Evolutionary conservation across 1,140 invertebrate genomes (phyloP), one percentile per base, ranked within the genome.

Genomic region (Anoplolepis gracilipes): DNA sequence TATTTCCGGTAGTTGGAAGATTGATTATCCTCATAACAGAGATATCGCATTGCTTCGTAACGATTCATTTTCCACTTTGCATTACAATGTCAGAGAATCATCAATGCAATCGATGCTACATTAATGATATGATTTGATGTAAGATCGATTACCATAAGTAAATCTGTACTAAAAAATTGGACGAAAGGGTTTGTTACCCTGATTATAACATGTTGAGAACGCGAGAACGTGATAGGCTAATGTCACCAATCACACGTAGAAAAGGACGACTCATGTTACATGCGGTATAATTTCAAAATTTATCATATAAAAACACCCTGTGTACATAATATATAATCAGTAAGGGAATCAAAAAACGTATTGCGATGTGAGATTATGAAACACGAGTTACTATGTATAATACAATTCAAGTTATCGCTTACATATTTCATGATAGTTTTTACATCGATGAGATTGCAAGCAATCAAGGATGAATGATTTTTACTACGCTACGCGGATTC

Each of bases 1-100:
- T 72, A 57, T 70, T 70, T 72, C 65, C 65, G 65, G 65, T 81
- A 81, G 53, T 72, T 81, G 49, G 64, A 81, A 70, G 16, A 65
- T 78, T 39, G 55, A 78, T 78, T 78, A 78, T 65, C 61, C 19
- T 76, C 22, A 13, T 30, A 49, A 36, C 61, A 19, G 42, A 78
- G 61, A 70, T 36, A 42, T 57, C 11, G 16, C 65, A 33, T 72
- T 4, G 10, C 33, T 36, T 81, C 11, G 69, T 69, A 69, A 16
- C 36, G 65, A 72, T 46, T 57, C 65, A 70, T 11, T 81, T 36
- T 28, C 5, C 25, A 42, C 5, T 67, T 55, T 16, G 13, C 64
- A 16, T 57, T 42, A 42, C 36, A 42, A 28, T 36, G 19, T 25
- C 33, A 42, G 49, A 57, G 25, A 70, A n/a, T n/a, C n/a, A n/a